Percentiles rank a stretch among this genome's conserved stretches.
These are phyloP conservation scores for Gallinago nigripennis DNA, from an alignment of 2,797 vertebrate species.

Conservation along the genomic window DNA sequence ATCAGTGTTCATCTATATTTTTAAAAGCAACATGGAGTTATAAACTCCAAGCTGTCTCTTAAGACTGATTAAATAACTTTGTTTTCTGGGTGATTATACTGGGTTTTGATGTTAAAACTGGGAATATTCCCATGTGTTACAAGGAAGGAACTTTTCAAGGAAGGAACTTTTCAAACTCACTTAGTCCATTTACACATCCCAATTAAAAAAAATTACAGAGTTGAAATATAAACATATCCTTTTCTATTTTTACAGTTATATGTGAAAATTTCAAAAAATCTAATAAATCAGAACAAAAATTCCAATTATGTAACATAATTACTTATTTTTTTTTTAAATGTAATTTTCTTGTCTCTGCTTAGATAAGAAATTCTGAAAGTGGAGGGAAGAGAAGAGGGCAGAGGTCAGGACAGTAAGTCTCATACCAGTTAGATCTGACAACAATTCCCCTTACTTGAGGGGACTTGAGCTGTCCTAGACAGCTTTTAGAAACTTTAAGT, in stretches of 20 bases:
- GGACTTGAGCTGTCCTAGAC: background rate
- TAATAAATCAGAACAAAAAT: background rate
- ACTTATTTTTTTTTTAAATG: background rate
- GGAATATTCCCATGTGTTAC: background rate
- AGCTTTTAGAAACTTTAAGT: background rate
- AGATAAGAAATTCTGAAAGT: background rate
- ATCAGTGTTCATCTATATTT: background rate
- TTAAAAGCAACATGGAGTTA: background rate
- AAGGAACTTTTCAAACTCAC: background rate
- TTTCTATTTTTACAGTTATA: background rate
- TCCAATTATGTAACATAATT: background rate
- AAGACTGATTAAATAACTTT: background rate
- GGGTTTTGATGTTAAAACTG: background rate
- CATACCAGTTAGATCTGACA: background rate
- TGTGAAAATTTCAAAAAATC: background rate
- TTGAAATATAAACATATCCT: background rate
- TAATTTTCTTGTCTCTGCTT: background rate
- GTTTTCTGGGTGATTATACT: background rate
- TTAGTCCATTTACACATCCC: background rate
- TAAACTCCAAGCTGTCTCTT: background rate
- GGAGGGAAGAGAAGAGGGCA: background rate
- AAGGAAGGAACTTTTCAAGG: background rate
- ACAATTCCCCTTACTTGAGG: background rate
- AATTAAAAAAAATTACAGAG: background rate
- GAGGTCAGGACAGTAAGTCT: background rate